Evolutionary conservation across 2,113 vertebrate genomes (phyloP), one percentile per base, ranked within the genome.

Genomic region (Bubo blakistoni): DNA sequence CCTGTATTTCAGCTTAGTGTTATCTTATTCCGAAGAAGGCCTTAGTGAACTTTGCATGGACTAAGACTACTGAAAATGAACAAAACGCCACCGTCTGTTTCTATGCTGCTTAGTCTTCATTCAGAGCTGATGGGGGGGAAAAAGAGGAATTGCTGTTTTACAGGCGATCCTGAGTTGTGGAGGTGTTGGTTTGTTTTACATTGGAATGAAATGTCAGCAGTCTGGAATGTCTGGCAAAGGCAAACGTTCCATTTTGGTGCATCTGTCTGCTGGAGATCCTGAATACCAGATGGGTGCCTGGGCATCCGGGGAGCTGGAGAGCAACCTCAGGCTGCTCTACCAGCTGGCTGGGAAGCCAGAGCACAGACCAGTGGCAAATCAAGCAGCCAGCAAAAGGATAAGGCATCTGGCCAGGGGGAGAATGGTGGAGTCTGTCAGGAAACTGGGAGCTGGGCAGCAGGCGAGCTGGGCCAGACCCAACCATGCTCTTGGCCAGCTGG

Each of bases 221-320:
- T 63, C 44, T 92, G 77, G 69, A 91, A 81, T 86, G 29, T 49
- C 47, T 89, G 80, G 86, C 80, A 84, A 81, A 94, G 54, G 9
- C 1, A 3, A 84, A 78, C 0, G 0, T 30, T 61, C 51, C 1
- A 0, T 70, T 92, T 84, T 90, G 76, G 72, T 38, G 13, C n/a
- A 54, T 79, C 30, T 82, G n/a, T 66, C 79, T 90, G 44, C 11
- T 71, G 70, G 65, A 95, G 38, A 89, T 91, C 55, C 69, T 2
- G 2, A 94, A 73, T 67, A 89, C 57, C 94, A 96, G 86, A 89
- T 94, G 83, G 69, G 65, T 2, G 2, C 13, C 61, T 69, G 44
- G 52, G 44, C 38, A 81, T 46, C 25, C 5, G 3, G 83, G 72
- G 63, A 88, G 13, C 79, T 83, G 58, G 49, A 88, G 46, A 80